Base-by-base conservation (phyloP, 2,797 vertebrate genomes). In the Cyprinodon diabolis region DNA sequence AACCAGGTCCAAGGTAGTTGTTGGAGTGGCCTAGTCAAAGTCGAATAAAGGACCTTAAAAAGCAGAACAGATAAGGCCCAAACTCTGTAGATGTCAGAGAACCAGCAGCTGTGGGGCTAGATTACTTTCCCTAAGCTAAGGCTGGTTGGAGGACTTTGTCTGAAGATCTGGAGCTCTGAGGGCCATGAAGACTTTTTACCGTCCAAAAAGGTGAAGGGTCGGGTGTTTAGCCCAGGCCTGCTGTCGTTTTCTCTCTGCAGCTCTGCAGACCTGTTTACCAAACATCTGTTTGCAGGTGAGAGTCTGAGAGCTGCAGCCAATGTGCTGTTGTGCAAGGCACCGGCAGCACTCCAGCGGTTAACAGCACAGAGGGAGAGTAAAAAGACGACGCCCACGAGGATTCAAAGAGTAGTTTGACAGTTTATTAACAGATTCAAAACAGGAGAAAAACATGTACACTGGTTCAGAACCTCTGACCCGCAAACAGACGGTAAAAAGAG, bases 391-490 rank as follows among this genome's bases (percentile, higher is more conserved):
- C 92, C 89, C 79, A 93, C 82, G 77, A 86, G 10, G 58, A 21
- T 7, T 75, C 91, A 86, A 87, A 86, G 91, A 83, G 82, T 89
- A 92, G 85, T 90, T 95, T 94, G 91, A 95, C 87, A 85, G 87
- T 98, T 98, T 98, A 98, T 98, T 98, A 96, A 97, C 97, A 94
- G 92, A 91, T 93, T 94, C 92, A 83, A 94, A 95, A 95, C 94
- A 94, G 92, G 76, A 84, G 77, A 91, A 92, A 92, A 91, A 95
- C 93, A 94, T 90, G 81, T 92, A 95, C 94, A 95, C 90, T 76
- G 83, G 58, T 90, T 85, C 94, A 95, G 91, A 90, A 92, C 96
- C 82, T 97, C 97, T 97, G 95, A 97, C 96, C 97, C 98, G 97
- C 97, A 99, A 99, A 99, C 97, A 97, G 97, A 97, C 96, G 91